Evolutionary conservation across 2,113 vertebrate species (phyloP).

Genomic region (Serilophus lunatus): DNA sequence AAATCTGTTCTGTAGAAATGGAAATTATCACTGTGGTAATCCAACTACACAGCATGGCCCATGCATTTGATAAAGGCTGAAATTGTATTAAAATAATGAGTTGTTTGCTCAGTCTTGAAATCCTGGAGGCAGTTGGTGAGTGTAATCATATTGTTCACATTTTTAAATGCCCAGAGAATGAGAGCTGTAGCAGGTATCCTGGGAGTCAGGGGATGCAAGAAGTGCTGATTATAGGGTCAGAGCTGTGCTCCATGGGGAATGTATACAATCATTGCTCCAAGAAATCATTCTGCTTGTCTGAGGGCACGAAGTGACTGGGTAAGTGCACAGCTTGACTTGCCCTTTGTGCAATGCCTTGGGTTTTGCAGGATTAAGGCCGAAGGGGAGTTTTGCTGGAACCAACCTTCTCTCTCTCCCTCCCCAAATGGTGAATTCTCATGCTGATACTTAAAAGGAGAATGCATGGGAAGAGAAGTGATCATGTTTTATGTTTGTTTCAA

Average conservation of each 20-base stretch:
- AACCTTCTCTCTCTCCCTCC: background rate
- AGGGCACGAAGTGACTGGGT: background rate
- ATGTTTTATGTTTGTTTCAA: background rate
- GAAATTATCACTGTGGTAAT: background rate
- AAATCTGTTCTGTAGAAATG: background rate
- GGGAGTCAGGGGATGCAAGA: background rate
- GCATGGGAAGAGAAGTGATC: background rate
- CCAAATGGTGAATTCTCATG: background rate
- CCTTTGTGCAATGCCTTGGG: background rate
- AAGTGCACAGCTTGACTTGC: background rate
- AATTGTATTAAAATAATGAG: background rate
- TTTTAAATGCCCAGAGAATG: background rate
- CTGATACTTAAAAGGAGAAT: background rate
- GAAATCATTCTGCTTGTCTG: background rate
- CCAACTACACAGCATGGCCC: accelerated
- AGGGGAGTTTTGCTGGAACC: background rate
- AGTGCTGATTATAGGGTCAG: background rate
- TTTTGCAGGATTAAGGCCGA: background rate
- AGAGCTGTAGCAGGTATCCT: background rate
- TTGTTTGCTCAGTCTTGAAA: background rate
- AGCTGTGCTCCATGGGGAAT: background rate
- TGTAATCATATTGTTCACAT: background rate
- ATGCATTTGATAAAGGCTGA: background rate
- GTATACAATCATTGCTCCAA: background rate
- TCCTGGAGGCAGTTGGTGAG: background rate